Evolutionary conservation across 2,888 invertebrate genomes (phyloP).

Genomic region (Toxonevra muliebris): DNA sequence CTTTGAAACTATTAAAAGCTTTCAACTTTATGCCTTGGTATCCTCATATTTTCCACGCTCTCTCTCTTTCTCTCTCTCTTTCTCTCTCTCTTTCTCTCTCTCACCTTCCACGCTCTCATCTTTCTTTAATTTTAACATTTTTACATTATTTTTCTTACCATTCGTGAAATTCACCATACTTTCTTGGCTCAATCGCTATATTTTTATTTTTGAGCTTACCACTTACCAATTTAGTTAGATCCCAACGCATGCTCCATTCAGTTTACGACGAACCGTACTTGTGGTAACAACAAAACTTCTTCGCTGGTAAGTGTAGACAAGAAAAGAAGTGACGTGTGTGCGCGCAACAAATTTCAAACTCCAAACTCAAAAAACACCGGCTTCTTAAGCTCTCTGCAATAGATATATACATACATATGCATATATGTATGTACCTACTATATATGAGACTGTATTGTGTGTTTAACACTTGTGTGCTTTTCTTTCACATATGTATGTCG

Average conservation of each 20-base stretch:
- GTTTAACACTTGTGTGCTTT: constrained; percentile 8
- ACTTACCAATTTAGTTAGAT: constrained; percentile 20
- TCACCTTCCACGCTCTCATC: background rate
- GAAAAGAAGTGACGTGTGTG: constrained; percentile 18
- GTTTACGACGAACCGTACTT: constrained; percentile 44
- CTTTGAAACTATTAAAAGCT: background rate
- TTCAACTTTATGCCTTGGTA: background rate
- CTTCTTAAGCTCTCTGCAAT: constrained; percentile 27
- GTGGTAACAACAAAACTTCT: constrained; percentile 40
- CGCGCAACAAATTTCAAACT: constrained; percentile 5
- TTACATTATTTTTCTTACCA: background rate
- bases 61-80: background rate
- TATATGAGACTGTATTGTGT: constrained; percentile 24
- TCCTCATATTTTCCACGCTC: background rate
- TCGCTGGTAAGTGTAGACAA: constrained; percentile 35
- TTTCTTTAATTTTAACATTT: too few species aligned
- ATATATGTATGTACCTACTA: background rate
- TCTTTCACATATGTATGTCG: constrained; percentile 26
- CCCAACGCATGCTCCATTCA: constrained; percentile 32
- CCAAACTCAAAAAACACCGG: constrained; percentile 35
- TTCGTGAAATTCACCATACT: constrained; percentile 43
- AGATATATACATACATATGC: background rate
- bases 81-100: background rate
- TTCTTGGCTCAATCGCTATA: constrained; percentile 37
- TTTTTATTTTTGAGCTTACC: constrained; percentile 19